Percentiles rank a stretch among this genome's conserved stretches.
phyloP scores from a whole-genome alignment of 2,797 vertebrate genomes.

The Sitta carolinensis region DNA sequence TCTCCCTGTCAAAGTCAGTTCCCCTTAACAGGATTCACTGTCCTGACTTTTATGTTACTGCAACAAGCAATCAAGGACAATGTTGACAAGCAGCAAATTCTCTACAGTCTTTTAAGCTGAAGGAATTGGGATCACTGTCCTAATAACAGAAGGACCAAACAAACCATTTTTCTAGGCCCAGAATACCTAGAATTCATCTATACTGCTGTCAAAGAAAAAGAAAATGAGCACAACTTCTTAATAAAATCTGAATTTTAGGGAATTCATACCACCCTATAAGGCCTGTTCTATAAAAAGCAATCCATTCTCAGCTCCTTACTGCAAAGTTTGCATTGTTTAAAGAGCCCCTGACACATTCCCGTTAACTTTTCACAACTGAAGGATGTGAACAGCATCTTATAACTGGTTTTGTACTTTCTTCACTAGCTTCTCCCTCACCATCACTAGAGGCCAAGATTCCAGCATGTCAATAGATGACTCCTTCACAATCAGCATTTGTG shows the following conservation, averaged over 20 bases:
- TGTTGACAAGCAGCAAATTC: constrained; percentile 31
- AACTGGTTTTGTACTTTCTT: constrained; percentile 2
- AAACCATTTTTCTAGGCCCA: not conserved
- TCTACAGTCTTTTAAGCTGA: not conserved
- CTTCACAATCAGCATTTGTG: not conserved
- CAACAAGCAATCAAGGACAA: not conserved
- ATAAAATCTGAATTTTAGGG: constrained; percentile 18
- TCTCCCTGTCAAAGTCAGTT: not conserved
- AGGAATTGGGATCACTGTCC: constrained; percentile 4
- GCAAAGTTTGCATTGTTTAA: constrained; percentile 1
- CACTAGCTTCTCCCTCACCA: not conserved
- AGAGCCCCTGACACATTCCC: constrained; percentile 8
- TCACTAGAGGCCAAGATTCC: not conserved
- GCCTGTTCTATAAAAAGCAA: constrained; percentile 29
- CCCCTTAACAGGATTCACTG: constrained; percentile 5
- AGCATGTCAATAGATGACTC: not conserved
- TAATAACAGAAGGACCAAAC: not conserved
- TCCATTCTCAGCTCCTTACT: not conserved
- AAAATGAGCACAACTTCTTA: not conserved
- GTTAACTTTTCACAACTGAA: not conserved
- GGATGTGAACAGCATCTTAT: constrained; percentile 11
- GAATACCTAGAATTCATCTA: constrained; percentile 15
- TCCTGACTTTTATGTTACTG: not conserved
- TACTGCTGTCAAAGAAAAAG: not conserved
- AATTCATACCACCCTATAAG: constrained; percentile 2